These are phyloP conservation scores for Lepus timidus DNA, from an alignment of 2,113 vertebrate species.

Conservation along the genomic window DNA sequence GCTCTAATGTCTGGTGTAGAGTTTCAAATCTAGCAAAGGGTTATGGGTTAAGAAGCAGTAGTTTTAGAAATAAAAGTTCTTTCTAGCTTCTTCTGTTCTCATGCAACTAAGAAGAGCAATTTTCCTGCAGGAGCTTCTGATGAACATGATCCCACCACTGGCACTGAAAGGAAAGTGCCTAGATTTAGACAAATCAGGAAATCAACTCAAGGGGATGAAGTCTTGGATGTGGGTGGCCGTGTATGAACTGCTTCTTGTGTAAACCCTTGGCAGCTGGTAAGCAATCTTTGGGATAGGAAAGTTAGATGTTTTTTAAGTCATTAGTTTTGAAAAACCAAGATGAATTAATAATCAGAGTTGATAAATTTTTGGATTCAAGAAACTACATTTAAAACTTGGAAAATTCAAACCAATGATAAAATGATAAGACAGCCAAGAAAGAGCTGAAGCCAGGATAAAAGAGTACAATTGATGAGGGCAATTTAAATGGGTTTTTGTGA, in stretches of 20 bases:
- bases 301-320: neutral
- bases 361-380: constrained; percentile 7
- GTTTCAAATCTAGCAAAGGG: neutral
- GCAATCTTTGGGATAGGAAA: neutral
- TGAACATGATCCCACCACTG: neutral
- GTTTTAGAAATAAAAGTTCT: neutral
- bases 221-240: neutral
- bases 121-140: neutral
- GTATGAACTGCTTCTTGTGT: neutral
- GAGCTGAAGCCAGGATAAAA: constrained; percentile 16
- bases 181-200: neutral
- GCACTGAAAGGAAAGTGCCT: neutral
- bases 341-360: neutral
- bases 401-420: neutral
- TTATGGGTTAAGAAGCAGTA: neutral
- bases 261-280: neutral
- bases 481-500: constrained; percentile 47
- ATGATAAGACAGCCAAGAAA: constrained; percentile 21
- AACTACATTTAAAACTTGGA: neutral
- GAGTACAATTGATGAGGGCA: neutral
- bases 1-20: neutral
- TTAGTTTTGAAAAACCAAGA: neutral
- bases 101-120: neutral
- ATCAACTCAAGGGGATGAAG: neutral
- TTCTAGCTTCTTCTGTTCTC: neutral